Percentiles rank a stretch among this genome's conserved stretches.
These are phyloP conservation scores for Chloropsis hardwickii DNA, from an alignment of 2,113 vertebrate genomes.

Conservation along the genomic window DNA sequence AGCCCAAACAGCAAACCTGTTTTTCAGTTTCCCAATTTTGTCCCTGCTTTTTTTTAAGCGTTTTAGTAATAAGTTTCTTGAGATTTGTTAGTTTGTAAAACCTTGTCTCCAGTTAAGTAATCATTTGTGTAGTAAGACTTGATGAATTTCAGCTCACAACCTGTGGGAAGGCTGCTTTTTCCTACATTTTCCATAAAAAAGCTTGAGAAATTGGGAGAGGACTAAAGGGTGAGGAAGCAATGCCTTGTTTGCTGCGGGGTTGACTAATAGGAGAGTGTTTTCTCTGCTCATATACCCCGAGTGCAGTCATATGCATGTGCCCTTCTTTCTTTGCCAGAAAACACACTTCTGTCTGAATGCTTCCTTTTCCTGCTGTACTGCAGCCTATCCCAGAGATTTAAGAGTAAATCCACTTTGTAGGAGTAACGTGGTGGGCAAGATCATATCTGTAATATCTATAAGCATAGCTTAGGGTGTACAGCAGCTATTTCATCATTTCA, in stretches of 20 bases:
- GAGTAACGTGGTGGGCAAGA: not conserved
- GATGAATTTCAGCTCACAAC: not conserved
- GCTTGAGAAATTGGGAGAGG: not conserved
- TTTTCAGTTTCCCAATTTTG: not conserved
- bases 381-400: not conserved
- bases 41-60: not conserved
- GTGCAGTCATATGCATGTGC: not conserved
- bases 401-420: not conserved
- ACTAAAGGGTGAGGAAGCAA: not conserved
- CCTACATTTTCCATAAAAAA: not conserved
- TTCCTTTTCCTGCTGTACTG: not conserved
- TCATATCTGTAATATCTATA: not conserved
- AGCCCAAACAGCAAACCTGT: not conserved
- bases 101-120: not conserved
- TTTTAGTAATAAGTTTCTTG: not conserved
- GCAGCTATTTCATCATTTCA: not conserved
- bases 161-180: not conserved
- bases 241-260: not conserved
- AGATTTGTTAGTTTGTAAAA: not conserved
- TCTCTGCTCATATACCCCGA: not conserved
- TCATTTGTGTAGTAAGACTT: not conserved
- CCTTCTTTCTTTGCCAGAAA: not conserved
- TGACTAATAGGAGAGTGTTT: not conserved
- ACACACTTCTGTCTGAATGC: not conserved
- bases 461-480: not conserved